Conservation (phyloP, 2,113 vertebrate species). For the Gnathonemus longibarbis region DNA sequence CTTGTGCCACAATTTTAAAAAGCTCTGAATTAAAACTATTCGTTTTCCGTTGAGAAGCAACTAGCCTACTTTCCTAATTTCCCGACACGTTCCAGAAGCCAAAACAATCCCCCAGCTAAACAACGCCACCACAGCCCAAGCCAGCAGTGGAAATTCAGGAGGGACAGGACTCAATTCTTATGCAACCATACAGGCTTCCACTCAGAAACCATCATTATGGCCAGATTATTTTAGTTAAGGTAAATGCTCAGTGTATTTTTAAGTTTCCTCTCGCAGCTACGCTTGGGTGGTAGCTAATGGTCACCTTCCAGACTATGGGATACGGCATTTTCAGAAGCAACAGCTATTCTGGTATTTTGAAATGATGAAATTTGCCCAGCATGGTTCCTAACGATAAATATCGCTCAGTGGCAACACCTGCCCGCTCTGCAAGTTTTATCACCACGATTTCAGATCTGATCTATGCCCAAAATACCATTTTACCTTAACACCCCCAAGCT, state of each 20-base stretch:
- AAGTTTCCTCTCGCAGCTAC: background rate
- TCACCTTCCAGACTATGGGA: background rate
- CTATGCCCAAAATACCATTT: background rate
- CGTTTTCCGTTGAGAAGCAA: conserved; percentile 22
- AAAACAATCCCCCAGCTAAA: background rate
- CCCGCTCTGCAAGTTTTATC: background rate
- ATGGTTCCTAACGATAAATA: background rate
- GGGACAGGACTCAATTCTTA: conserved; percentile 1
- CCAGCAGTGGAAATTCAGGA: conserved; percentile 13
- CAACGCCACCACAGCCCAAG: background rate
- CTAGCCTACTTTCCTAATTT: conserved; percentile 17
- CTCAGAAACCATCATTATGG: conserved; percentile 17
- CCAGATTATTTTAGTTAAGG: conserved; percentile 18
- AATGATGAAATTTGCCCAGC: background rate
- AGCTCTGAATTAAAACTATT: background rate
- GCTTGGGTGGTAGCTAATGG: background rate
- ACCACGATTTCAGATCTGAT: background rate
- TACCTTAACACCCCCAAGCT: background rate
- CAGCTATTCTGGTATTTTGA: background rate
- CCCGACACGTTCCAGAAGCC: background rate
- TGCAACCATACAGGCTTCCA: conserved; percentile 11
- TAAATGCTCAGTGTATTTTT: background rate
- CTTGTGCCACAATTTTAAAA: background rate
- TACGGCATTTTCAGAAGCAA: background rate
- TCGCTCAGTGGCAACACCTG: background rate